phyloP scores from a whole-genome alignment of 2,113 vertebrate species.

The Struthidea cinerea region DNA sequence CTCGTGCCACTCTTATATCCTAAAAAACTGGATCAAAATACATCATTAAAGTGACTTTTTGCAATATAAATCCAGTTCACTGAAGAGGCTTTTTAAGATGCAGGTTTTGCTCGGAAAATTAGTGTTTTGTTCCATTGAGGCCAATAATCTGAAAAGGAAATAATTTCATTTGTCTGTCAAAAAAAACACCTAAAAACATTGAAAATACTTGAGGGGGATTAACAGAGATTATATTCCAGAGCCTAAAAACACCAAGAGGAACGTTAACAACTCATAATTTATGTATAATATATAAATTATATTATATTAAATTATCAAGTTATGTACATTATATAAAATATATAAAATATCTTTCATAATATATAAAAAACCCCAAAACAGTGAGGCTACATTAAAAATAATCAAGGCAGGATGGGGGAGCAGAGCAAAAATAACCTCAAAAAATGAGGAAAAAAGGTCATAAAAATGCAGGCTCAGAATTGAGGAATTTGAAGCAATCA shows the following conservation, averaged over 20 bases:
- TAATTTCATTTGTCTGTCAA: neutral
- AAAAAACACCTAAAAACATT: neutral
- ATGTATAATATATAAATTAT: neutral
- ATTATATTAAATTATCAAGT: neutral
- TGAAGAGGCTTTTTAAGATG: neutral
- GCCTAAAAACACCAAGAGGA: neutral
- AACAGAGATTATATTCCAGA: neutral
- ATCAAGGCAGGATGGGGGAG: neutral
- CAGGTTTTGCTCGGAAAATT: neutral
- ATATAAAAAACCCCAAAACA: neutral
- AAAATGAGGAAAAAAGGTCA: neutral
- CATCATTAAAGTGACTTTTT: neutral
- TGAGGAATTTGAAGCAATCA: neutral
- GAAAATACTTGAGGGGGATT: neutral
- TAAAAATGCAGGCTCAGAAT: neutral
- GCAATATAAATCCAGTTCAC: neutral
- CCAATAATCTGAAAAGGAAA: neutral
- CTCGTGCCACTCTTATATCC: neutral
- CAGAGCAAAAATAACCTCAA: neutral
- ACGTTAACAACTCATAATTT: neutral
- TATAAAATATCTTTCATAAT: neutral
- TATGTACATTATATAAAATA: neutral
- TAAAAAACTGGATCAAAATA: neutral
- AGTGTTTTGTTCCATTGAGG: neutral
- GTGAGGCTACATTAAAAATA: neutral